phyloP scores from a whole-genome alignment of 2,113 vertebrate species.

The Pleuronectes platessa region DNA sequence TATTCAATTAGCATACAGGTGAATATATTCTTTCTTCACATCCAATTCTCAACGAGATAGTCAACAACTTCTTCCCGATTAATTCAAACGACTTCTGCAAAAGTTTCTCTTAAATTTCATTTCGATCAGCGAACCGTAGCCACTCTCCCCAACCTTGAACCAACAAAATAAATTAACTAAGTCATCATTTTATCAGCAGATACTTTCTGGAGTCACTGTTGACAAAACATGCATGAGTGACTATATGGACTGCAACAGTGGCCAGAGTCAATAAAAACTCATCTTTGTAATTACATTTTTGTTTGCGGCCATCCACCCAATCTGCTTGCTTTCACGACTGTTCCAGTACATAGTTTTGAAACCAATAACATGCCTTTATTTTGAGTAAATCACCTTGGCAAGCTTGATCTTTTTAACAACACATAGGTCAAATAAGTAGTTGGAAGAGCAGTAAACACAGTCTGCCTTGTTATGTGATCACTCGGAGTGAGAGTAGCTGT shows the following conservation, averaged over 20 bases:
- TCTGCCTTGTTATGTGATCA: not conserved
- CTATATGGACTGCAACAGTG: slow-evolving; percentile 32
- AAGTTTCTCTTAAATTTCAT: not conserved
- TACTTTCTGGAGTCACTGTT: slow-evolving; percentile 19
- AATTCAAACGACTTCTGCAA: not conserved
- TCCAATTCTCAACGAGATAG: not conserved
- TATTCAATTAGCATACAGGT: no score
- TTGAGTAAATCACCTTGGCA: not conserved
- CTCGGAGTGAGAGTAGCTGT: not conserved
- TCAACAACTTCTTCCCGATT: not conserved
- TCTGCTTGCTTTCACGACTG: slow-evolving; percentile 1
- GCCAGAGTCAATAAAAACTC: slow-evolving; percentile 36
- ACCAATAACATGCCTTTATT: not conserved
- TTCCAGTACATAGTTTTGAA: slow-evolving; percentile 1
- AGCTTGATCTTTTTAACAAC: not conserved
- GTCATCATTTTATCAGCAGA: slow-evolving; percentile 24
- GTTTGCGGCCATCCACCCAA: slow-evolving; percentile 25
- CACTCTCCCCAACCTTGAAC: slow-evolving; percentile 11
- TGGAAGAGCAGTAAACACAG: not conserved
- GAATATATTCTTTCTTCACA: no score
- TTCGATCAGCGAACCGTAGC: slow-evolving; percentile 5
- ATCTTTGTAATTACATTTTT: slow-evolving; percentile 42
- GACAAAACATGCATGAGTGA: slow-evolving; percentile 33
- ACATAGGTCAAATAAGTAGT: not conserved
- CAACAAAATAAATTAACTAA: slow-evolving; percentile 30